Percentiles rank a stretch among this genome's conserved stretches.
Conservation (phyloP, 2,113 vertebrate genomes). For the Macrotis lagotis region DNA sequence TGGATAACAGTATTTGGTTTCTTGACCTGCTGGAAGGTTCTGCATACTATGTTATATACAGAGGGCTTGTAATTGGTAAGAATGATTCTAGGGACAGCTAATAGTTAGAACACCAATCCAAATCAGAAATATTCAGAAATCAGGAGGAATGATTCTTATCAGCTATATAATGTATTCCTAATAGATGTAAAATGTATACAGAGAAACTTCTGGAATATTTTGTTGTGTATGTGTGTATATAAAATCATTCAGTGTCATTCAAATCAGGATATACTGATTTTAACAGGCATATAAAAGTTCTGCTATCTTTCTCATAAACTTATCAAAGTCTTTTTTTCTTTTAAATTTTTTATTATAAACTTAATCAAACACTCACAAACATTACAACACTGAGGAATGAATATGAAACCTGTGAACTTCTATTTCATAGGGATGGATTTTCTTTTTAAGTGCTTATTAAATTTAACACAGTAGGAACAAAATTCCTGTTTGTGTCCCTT, state of each 20-base stretch:
- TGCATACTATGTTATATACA: background rate
- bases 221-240: background rate
- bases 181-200: no score
- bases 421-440: background rate
- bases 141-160: background rate
- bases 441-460: background rate
- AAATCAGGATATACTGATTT: background rate
- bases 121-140: no score
- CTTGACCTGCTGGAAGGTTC: background rate
- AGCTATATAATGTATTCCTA: background rate
- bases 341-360: background rate
- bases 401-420: background rate
- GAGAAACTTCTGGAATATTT: no score
- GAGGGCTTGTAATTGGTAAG: background rate
- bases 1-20: background rate
- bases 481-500: background rate
- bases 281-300: background rate
- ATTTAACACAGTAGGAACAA: background rate
- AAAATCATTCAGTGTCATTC: background rate
- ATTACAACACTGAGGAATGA: background rate
- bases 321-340: background rate
- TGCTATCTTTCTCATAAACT: background rate
- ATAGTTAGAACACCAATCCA: no score
- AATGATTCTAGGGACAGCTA: no score
- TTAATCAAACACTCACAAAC: background rate